A percentile compares a stretch with the other conserved stretches of the same genome.
These are phyloP conservation scores for Chaetogeoica ovagalla DNA, from an alignment of 2,888 invertebrate species.

Conservation along the genomic window DNA sequence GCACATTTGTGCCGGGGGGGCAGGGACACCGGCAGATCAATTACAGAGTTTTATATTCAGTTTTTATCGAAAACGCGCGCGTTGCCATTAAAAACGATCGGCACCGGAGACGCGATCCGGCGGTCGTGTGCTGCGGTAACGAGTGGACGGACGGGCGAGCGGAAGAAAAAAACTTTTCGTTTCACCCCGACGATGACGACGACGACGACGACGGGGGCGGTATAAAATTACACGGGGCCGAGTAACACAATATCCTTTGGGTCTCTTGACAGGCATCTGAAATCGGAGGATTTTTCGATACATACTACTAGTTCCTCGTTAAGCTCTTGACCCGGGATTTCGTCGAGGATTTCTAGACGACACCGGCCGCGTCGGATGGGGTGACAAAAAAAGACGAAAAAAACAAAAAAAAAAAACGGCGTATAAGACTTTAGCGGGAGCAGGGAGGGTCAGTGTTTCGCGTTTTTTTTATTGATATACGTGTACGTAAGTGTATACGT, in stretches of 20 bases:
- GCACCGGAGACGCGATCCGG: neutral
- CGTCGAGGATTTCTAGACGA: constrained; percentile 27
- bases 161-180: constrained; percentile 12
- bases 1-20: neutral
- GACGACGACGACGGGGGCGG: neutral
- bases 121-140: neutral
- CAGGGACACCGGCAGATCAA: constrained; percentile 15
- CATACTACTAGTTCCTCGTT: constrained; percentile 34
- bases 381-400: neutral
- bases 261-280: constrained; percentile 52
- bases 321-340: constrained; percentile 53
- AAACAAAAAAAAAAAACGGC: neutral
- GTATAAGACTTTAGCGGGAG: no score
- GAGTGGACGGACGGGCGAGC: neutral
- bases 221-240: constrained; percentile 44
- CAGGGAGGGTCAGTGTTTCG: constrained; percentile 30
- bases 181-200: neutral
- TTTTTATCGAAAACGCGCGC: constrained; percentile 25
- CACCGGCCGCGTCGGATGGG: neutral
- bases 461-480: neutral
- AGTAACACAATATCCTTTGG: constrained; percentile 50
- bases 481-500: neutral
- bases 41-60: constrained; percentile 27
- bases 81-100: constrained; percentile 37
- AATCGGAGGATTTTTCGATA: constrained; percentile 45